phyloP scores from a whole-genome alignment of 2,113 vertebrate genomes.

The Castor canadensis region DNA sequence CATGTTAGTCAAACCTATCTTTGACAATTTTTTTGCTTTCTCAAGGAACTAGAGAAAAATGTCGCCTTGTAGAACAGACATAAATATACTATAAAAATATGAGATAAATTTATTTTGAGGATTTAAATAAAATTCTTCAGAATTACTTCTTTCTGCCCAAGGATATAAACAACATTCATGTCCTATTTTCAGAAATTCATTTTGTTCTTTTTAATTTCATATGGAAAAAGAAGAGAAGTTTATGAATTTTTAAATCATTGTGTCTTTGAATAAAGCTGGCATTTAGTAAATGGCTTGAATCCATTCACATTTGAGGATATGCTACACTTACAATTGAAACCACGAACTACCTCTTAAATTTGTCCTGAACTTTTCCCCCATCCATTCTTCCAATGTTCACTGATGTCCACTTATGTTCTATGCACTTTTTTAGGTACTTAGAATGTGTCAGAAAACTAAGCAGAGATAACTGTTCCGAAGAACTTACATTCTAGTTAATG shows the following conservation, averaged over 20 bases:
- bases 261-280: background rate
- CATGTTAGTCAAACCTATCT: background rate
- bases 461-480: background rate
- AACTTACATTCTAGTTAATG: background rate
- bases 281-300: background rate
- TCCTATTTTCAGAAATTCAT: background rate
- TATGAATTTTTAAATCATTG: background rate
- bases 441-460: background rate
- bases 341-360: background rate
- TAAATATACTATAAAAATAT: background rate
- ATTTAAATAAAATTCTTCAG: background rate
- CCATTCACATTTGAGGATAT: background rate
- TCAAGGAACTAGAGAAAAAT: background rate
- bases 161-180: background rate
- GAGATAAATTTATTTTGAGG: background rate
- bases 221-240: background rate
- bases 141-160: background rate
- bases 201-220: background rate
- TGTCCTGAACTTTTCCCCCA: background rate
- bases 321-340: background rate
- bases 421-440: background rate
- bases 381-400: background rate
- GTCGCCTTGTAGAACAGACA: background rate
- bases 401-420: background rate
- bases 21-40: background rate